Conservation (phyloP, 1,140 invertebrate genomes). For the Sitobion miscanthi region DNA sequence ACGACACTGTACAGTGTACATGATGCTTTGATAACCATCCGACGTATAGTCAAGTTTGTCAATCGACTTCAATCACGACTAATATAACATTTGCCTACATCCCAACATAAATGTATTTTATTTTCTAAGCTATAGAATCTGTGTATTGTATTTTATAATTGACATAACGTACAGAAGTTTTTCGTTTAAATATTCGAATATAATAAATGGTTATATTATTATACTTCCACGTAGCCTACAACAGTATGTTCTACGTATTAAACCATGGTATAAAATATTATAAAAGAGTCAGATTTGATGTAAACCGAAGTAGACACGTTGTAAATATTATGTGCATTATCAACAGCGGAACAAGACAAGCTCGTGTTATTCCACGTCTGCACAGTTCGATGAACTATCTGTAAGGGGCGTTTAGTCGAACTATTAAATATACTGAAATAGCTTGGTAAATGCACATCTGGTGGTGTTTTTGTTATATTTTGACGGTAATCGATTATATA, state of each 20-base stretch:
- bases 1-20: not conserved
- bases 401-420: too few species aligned
- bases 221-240: not conserved
- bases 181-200: not conserved
- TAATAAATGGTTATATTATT: not conserved
- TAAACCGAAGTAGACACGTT: not conserved
- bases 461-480: not conserved
- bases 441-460: too few species aligned
- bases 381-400: too few species aligned
- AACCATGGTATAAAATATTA: not conserved
- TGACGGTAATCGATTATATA: not conserved
- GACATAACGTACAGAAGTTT: not conserved
- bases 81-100: not conserved
- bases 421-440: too few species aligned
- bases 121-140: not conserved
- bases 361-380: too few species aligned
- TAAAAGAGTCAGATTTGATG: not conserved
- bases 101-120: not conserved
- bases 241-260: not conserved
- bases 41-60: not conserved
- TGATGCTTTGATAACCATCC: not conserved
- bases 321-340: not conserved
- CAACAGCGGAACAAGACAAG: not conserved
- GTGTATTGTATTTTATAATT: not conserved
- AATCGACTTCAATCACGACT: not conserved